phyloP scores from a whole-genome alignment of 2,797 vertebrate species.

The Lagocephalus sceleratus region DNA sequence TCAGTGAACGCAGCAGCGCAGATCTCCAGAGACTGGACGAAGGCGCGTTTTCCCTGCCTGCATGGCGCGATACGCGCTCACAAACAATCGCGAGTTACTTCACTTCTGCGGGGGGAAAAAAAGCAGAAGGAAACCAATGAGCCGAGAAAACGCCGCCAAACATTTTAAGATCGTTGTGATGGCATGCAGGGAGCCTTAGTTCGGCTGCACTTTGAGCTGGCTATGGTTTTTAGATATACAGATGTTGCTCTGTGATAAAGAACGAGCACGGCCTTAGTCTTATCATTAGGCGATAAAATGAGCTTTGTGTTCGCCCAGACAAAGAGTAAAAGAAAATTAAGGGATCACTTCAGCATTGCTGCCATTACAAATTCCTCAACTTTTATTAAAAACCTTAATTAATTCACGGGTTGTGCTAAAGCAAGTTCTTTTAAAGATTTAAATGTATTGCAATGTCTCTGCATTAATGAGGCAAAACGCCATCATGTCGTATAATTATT shows the following conservation, averaged over 20 bases:
- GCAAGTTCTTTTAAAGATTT: neutral
- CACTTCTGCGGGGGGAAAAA: constrained; percentile 31
- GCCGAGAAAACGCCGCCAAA: constrained; percentile 45
- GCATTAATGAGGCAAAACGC: constrained; percentile 3
- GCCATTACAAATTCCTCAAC: neutral
- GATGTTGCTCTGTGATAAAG: constrained; percentile 63
- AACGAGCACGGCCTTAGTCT: constrained; percentile 32
- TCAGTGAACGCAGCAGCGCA: constrained; percentile 14
- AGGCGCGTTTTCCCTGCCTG: constrained; percentile 66
- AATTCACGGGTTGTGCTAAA: neutral
- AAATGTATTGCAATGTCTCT: constrained; percentile 13
- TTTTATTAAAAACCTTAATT: neutral
- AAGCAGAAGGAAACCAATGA: constrained; percentile 41
- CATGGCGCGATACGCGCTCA: constrained; percentile 63
- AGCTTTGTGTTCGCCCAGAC: constrained; percentile 18
- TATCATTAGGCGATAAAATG: constrained; percentile 42
- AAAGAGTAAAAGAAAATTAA: constrained; percentile 28
- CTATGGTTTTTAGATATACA: constrained; percentile 31
- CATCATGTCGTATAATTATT: constrained; percentile 29
- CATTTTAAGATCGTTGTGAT: constrained; percentile 38
- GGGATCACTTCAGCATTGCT: constrained; percentile 6
- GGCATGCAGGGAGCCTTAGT: constrained; percentile 32
- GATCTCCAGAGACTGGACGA: neutral
- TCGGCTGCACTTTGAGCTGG: constrained; percentile 8
- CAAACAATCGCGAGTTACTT: constrained; percentile 41